phyloP scores from a whole-genome alignment of 1,140 invertebrate genomes.

The Caligus rogercresseyi region DNA sequence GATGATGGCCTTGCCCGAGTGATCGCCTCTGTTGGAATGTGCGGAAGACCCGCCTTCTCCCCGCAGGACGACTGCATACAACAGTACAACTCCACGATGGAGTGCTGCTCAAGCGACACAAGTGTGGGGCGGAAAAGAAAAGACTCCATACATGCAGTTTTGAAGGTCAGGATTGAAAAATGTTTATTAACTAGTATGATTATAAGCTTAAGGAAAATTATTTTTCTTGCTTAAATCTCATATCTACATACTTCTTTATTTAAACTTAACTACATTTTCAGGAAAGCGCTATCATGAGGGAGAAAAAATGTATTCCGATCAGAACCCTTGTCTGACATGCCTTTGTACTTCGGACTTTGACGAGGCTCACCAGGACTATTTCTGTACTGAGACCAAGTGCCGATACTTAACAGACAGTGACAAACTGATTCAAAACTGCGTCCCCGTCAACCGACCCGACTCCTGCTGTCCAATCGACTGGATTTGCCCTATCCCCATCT shows the following conservation, averaged over 20 bases:
- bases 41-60: background rate
- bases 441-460: background rate
- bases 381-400: background rate
- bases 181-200: no score
- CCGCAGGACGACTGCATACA: background rate
- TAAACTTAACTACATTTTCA: no score
- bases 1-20: background rate
- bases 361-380: background rate
- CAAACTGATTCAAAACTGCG: slow-evolving; percentile 7
- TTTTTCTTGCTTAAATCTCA: no score
- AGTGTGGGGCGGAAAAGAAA: background rate
- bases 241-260: no score
- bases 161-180: background rate
- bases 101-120: background rate
- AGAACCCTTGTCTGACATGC: background rate
- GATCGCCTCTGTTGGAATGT: background rate
- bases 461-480: slow-evolving; percentile 15
- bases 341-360: background rate
- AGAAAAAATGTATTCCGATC: background rate
- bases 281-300: background rate
- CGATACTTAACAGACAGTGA: background rate
- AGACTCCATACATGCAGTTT: background rate
- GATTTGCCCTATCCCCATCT: slow-evolving; percentile 3
- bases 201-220: no score
- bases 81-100: background rate